Conservation (phyloP, 2,888 invertebrate species). For the Ypsolopha sequella region DNA sequence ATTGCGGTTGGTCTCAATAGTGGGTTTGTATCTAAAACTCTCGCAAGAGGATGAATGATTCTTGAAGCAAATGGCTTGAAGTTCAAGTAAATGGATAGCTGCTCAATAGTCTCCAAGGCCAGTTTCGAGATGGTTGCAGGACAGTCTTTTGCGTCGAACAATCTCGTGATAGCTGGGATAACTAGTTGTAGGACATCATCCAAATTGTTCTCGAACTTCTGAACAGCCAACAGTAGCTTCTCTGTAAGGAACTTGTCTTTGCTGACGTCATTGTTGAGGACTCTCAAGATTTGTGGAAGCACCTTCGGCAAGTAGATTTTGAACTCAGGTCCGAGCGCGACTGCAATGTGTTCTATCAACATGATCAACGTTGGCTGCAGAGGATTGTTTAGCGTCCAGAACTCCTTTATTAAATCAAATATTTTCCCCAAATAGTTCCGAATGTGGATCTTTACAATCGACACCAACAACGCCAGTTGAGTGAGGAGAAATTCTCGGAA, state of each 20-base stretch:
- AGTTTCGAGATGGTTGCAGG: conserved; percentile 81
- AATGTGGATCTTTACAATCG: conserved; percentile 97
- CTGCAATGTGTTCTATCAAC: conserved; percentile 92
- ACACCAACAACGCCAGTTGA: conserved; percentile 92
- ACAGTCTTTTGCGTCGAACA: conserved; percentile 90
- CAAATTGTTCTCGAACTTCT: conserved; percentile 94
- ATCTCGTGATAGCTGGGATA: conserved; percentile 91
- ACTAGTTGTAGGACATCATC: conserved; percentile 96
- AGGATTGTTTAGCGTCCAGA: conserved; percentile 89
- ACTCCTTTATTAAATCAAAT: conserved; percentile 91
- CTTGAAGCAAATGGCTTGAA: conserved; percentile 93
- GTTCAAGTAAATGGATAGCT: conserved; percentile 89
- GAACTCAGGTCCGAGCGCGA: conserved; percentile 95
- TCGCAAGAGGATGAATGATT: conserved; percentile 93
- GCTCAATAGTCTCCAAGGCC: conserved; percentile 89
- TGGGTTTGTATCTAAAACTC: conserved; percentile 85
- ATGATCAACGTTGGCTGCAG: conserved; percentile 91
- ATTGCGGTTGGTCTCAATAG: conserved; percentile 85
- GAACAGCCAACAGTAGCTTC: conserved; percentile 86
- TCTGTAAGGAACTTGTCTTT: conserved; percentile 86
- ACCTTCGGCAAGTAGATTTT: conserved; percentile 93
- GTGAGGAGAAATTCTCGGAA: conserved; percentile 95
- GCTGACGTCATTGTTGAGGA: conserved; percentile 90
- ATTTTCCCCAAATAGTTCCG: conserved; percentile 96
- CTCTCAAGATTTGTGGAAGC: conserved; percentile 93